Conservation (phyloP, 1,140 invertebrate genomes). For the Mylabris phalerata region DNA sequence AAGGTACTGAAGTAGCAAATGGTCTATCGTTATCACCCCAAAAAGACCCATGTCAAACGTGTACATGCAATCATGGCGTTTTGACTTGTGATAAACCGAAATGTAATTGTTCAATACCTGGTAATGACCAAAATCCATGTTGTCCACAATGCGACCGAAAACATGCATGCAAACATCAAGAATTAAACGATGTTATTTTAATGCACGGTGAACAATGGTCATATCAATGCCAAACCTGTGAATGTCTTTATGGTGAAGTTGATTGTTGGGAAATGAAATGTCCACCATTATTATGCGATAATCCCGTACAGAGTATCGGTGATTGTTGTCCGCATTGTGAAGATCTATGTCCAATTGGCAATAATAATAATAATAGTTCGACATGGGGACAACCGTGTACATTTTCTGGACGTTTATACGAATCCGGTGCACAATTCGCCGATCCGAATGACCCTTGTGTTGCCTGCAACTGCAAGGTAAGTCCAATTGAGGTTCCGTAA, state of each 20-base stretch:
- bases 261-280: constrained; percentile 80
- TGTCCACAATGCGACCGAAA: constrained; percentile 71
- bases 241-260: constrained; percentile 80
- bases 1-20: constrained; percentile 51
- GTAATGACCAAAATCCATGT: constrained; percentile 55
- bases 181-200: constrained; percentile 65
- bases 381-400: constrained; percentile 47
- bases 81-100: constrained; percentile 52
- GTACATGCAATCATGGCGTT: constrained; percentile 55
- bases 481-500: not conserved
- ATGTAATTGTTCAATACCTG: constrained; percentile 55
- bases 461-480: constrained; percentile 70
- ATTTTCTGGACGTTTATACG: constrained; percentile 53
- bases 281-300: constrained; percentile 61
- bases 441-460: constrained; percentile 61
- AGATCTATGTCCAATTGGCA: constrained; percentile 47
- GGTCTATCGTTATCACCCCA: constrained; percentile 47
- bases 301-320: constrained; percentile 54
- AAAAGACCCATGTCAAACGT: constrained; percentile 53
- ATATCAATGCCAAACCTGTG: constrained; percentile 84
- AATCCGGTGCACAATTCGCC: constrained; percentile 52
- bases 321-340: constrained; percentile 69
- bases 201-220: constrained; percentile 79
- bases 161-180: constrained; percentile 69
- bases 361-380: constrained; percentile 17